Conservation (phyloP, 1,140 invertebrate genomes). For the Drosophila parabipectinata region DNA sequence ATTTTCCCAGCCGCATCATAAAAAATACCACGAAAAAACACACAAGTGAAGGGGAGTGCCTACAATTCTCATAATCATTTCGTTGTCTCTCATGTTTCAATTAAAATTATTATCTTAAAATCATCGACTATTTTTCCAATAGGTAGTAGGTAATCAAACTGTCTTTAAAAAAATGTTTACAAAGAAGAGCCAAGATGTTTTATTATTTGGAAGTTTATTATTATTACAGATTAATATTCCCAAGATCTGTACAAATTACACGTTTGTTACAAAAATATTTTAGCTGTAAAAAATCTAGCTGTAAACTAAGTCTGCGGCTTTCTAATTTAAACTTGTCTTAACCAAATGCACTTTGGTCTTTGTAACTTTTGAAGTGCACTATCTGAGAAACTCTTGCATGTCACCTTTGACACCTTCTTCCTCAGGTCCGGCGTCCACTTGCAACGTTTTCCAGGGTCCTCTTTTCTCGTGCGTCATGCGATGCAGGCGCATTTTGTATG, state of each 20-base stretch:
- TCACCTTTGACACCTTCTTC: constrained; percentile 49
- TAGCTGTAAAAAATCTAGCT: not conserved
- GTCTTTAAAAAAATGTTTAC: not conserved
- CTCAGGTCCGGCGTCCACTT: not conserved
- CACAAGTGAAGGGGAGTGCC: constrained; percentile 15
- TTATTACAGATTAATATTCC: not conserved
- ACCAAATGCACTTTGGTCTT: not conserved
- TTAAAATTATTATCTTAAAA: too few species aligned
- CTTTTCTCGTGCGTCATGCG: constrained; percentile 68
- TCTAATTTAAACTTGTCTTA: not conserved
- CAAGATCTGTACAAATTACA: not conserved
- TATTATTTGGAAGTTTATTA: not conserved
- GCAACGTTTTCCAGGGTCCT: constrained; percentile 39
- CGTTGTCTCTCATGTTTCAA: not conserved
- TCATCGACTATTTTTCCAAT: too few species aligned
- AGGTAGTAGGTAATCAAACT: too few species aligned
- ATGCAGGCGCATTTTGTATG: constrained; percentile 72
- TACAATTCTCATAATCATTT: not conserved
- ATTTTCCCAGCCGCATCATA: constrained; percentile 73
- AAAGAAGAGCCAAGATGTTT: too few species aligned
- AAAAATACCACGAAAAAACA: constrained; percentile 66
- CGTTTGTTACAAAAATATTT: not conserved
- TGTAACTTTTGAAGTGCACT: not conserved
- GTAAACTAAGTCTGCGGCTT: not conserved
- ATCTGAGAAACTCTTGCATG: constrained; percentile 36